A percentile compares a stretch with the other conserved stretches of the same genome.
Evolutionary conservation across 2,113 vertebrate species (phyloP).

Genomic region (Notiomystis cincta): DNA sequence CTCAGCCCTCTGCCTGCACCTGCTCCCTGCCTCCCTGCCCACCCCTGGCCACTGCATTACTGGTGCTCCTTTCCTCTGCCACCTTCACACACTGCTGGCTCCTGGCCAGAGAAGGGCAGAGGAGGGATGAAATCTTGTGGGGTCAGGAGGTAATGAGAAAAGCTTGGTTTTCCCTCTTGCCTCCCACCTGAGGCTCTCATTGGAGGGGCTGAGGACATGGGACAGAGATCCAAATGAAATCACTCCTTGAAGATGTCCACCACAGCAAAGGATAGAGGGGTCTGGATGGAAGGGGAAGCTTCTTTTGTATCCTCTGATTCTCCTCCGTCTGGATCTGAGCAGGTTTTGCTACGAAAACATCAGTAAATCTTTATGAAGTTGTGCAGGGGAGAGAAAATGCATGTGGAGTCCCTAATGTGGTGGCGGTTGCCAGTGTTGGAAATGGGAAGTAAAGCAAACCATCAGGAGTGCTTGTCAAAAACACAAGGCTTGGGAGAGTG

Average conservation of each 20-base stretch:
- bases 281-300: background rate
- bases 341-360: background rate
- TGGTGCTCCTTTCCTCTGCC: background rate
- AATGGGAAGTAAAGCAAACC: background rate
- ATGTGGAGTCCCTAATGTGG: background rate
- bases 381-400: background rate
- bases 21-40: background rate
- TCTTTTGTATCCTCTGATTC: background rate
- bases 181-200: fast-evolving
- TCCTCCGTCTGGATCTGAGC: background rate
- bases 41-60: background rate
- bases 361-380: background rate
- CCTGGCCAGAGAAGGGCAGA: background rate
- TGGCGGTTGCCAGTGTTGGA: background rate
- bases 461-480: background rate
- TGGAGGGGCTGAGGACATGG: background rate
- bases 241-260: background rate
- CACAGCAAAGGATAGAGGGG: background rate
- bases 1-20: background rate
- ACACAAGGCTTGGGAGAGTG: background rate
- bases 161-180: background rate
- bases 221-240: background rate
- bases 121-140: background rate
- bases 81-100: fast-evolving
- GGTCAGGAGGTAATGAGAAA: background rate